phyloP scores from a whole-genome alignment of 2,797 vertebrate species.

The Netta rufina region DNA sequence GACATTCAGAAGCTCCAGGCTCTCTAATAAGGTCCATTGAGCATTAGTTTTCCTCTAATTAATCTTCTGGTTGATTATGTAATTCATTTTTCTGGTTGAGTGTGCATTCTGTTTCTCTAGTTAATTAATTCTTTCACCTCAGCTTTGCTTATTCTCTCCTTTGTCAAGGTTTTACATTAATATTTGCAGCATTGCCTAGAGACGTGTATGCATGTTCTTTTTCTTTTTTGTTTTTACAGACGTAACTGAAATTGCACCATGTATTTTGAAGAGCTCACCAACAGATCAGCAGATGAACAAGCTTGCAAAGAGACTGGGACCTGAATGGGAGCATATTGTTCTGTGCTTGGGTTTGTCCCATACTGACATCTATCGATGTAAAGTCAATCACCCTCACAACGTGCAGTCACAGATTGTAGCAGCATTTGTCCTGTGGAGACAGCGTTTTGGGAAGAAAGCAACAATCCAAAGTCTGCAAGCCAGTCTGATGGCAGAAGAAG shows the following conservation, averaged over 20 bases:
- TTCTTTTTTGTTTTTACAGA: constrained; percentile 65
- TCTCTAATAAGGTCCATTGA: neutral
- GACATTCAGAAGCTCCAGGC: neutral
- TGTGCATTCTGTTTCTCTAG: neutral
- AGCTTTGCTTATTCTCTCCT: neutral
- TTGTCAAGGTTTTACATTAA: neutral
- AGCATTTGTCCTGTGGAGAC: constrained; percentile 88
- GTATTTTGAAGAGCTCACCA: constrained; percentile 79
- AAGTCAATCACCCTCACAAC: constrained; percentile 82
- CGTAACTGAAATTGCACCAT: constrained; percentile 56
- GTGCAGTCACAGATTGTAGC: constrained; percentile 85
- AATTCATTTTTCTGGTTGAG: neutral
- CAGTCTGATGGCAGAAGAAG: constrained; percentile 78
- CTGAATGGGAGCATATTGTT: constrained; percentile 87
- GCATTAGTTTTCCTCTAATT: neutral
- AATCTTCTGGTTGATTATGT: neutral
- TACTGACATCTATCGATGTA: constrained; percentile 86
- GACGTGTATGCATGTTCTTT: neutral
- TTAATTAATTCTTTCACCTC: neutral
- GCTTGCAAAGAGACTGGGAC: constrained; percentile 84
- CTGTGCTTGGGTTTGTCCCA: constrained; percentile 86
- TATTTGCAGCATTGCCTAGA: neutral
- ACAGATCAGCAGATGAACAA: constrained; percentile 87
- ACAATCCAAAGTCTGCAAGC: constrained; percentile 81
- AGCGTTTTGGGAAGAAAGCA: constrained; percentile 80